Base-by-base conservation (phyloP, 2,113 vertebrate species). In the Mandrillus leucophaeus region DNA sequence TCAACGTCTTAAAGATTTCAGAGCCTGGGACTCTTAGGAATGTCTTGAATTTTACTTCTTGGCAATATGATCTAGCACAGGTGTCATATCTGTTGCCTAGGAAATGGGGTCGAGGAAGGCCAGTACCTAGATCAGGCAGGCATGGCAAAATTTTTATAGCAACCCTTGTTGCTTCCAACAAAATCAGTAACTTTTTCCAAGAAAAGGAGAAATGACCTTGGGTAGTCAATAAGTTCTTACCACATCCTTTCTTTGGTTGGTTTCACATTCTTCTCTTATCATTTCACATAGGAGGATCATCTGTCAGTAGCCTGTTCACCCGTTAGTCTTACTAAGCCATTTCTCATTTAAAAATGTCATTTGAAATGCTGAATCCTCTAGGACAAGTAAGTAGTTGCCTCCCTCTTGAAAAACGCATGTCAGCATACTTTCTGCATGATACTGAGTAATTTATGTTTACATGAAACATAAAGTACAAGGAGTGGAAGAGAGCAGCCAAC, bases 291-390 rank as follows among this genome's bases (percentile, higher is more conserved):
- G 45, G 48, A 57, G 5, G 12, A 35, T 85, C 48, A 23, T 73
- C 40, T 84, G 2, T 93, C 64, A 92, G 38, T 73, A 86, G 13
- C 22, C 68, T 79, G 1, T 91, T 90, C 57, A 92, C 12, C 20
- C 30, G 35, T 80, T 61, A 78, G 38, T 80, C 43, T 92, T 95
- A 86, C 27, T 93, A 66, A 87, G 38, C 50, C 75, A 57, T 93
- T 95, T 78, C 12, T 91, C 22, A 27, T 87, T 85, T 90, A 23
- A 80, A 92, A 88, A 79, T 96, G 27, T 73, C 59, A 35, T 80
- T 97, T 75, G 76, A 92, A 93, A 92, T 95, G 50, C 32, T 89
- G n/a, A 76, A 48, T 94, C 45, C 7, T 92, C 30, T 92, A 92
- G 43, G 38, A 72, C 38, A 96, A 80, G 55, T 93, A 95, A 92